These are phyloP conservation scores for Paramormyrops kingsleyae DNA, from an alignment of 2,113 vertebrate species.

Conservation along the genomic window DNA sequence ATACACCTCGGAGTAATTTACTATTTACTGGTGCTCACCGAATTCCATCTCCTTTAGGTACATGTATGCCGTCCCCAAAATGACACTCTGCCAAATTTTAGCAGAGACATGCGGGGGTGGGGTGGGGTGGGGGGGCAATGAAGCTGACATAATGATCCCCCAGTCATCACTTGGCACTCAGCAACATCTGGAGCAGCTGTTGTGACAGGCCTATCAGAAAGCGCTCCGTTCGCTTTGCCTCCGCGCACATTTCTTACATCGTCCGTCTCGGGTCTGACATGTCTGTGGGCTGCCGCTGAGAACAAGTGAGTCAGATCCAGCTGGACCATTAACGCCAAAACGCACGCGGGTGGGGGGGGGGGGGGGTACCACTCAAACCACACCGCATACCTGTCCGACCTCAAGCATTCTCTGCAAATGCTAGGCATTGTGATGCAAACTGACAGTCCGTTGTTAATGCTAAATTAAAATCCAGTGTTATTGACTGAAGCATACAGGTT, in stretches of 20 bases:
- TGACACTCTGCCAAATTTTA: constrained; percentile 34
- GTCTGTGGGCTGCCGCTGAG: constrained; percentile 40
- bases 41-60: constrained; percentile 27
- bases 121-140: constrained; percentile 37
- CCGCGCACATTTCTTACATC: constrained; percentile 28
- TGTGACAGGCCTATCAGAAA: constrained; percentile 43
- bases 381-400: not conserved
- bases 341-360: not conserved
- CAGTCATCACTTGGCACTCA: constrained; percentile 50
- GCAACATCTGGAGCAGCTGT: constrained; percentile 56
- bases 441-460: not conserved
- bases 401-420: not conserved
- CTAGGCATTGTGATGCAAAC: not conserved
- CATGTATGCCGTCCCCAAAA: constrained; percentile 31
- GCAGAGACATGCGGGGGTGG: constrained; percentile 25
- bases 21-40: not conserved
- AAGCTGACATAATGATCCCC: constrained; percentile 35
- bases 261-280: constrained; percentile 8
- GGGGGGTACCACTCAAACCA: not conserved
- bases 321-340: constrained; percentile 19
- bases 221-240: constrained; percentile 27
- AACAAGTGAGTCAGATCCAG: constrained; percentile 34
- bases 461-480: not conserved
- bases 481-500: not conserved
- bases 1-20: not conserved